Percentiles rank a stretch among this genome's conserved stretches.
Evolutionary conservation across 2,797 vertebrate species (phyloP).

Genomic region (Syndactyla subalaris): DNA sequence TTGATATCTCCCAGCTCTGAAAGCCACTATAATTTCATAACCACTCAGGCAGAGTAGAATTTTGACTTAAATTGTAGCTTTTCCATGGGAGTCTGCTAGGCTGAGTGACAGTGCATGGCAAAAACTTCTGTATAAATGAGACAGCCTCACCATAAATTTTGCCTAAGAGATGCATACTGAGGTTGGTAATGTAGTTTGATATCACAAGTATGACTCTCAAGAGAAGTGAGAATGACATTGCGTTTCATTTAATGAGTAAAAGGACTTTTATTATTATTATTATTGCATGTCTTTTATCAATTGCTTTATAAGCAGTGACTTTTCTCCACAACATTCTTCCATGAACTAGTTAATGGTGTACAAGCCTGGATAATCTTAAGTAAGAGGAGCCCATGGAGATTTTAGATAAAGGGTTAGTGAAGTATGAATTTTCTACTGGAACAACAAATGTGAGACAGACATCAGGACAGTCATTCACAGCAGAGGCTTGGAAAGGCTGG

Average conservation of each 20-base stretch:
- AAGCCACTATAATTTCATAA: neutral
- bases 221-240: conserved; percentile 17
- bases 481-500: neutral
- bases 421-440: neutral
- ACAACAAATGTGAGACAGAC: neutral
- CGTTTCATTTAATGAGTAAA: neutral
- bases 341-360: neutral
- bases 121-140: neutral
- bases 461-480: neutral
- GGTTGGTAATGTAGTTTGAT: neutral
- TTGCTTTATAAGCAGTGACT: neutral
- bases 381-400: neutral
- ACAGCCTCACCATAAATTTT: neutral
- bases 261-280: neutral
- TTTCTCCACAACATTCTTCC: neutral
- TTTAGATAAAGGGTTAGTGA: neutral
- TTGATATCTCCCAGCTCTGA: neutral
- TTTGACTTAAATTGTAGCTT: neutral
- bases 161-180: neutral
- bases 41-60: neutral
- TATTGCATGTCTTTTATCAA: neutral
- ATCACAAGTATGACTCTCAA: neutral
- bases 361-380: neutral
- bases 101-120: neutral
- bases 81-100: neutral